Conservation (phyloP, 2,113 vertebrate species). For the Hippocampus mohnikei region DNA sequence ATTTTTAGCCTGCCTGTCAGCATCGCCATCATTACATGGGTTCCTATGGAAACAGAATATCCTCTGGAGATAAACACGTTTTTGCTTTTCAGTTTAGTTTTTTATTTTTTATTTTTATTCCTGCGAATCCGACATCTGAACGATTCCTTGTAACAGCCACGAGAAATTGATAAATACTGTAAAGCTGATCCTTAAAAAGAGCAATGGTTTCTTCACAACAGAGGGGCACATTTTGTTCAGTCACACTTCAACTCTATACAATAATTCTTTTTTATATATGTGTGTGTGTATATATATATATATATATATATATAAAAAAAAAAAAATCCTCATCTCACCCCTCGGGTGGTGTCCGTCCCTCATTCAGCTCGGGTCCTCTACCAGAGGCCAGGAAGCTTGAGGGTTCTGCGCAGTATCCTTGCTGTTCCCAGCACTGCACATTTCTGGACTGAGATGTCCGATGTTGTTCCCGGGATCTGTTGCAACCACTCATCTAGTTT, state of each 20-base stretch:
- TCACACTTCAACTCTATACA: not conserved
- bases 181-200: not conserved
- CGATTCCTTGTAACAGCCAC: not conserved
- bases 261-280: not conserved
- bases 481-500: too few relatives aligned
- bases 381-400: too few relatives aligned
- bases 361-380: too few relatives aligned
- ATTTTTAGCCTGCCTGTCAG: not conserved
- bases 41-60: constrained; percentile 36
- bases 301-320: too few relatives aligned
- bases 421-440: too few relatives aligned
- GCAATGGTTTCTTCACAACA: not conserved
- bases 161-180: not conserved
- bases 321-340: too few relatives aligned
- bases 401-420: too few relatives aligned
- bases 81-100: not conserved
- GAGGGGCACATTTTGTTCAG: not conserved
- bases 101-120: not conserved
- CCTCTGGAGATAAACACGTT: constrained; percentile 3
- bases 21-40: constrained; percentile 9
- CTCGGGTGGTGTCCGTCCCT: too few relatives aligned
- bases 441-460: too few relatives aligned
- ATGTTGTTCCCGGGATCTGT: too few relatives aligned
- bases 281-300: too few relatives aligned
- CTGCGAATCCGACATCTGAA: not conserved